Percentiles rank a stretch among this genome's conserved stretches.
Evolutionary conservation across 2,113 vertebrate genomes (phyloP).

Genomic region (Menidia beryllina): DNA sequence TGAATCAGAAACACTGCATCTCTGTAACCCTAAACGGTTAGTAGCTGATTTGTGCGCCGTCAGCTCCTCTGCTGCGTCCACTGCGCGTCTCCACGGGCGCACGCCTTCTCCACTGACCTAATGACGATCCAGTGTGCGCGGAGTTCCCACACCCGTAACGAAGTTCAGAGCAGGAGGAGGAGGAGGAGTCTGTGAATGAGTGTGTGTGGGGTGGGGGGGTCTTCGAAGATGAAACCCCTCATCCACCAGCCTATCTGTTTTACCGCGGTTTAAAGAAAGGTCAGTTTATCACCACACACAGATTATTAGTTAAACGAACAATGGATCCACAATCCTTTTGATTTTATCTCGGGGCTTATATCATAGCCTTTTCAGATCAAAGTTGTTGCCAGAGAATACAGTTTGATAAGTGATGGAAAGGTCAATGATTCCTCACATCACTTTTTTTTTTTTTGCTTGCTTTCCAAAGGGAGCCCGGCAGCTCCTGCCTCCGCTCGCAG

Average conservation of each 20-base stretch:
- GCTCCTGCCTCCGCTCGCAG: background rate
- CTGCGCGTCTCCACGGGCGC: conserved; percentile 34
- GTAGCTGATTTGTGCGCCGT: conserved; percentile 59
- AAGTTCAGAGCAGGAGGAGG: conserved; percentile 64
- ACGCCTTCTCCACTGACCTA: conserved; percentile 69
- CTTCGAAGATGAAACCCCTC: conserved; percentile 14
- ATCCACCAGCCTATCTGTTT: conserved; percentile 29
- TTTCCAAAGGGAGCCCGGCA: background rate
- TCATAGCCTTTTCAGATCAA: conserved; percentile 33
- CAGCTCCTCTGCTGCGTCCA: conserved; percentile 58
- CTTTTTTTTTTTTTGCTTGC: background rate
- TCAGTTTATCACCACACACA: conserved; percentile 21
- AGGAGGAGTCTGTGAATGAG: conserved; percentile 81
- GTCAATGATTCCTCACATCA: conserved; percentile 16
- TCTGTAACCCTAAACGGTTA: conserved; percentile 36
- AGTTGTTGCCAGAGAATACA: background rate
- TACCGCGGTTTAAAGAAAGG: background rate
- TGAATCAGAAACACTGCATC: conserved; percentile 63
- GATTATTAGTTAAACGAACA: conserved; percentile 60
- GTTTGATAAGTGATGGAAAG: conserved; percentile 24
- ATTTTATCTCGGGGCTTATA: conserved; percentile 59
- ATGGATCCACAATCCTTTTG: conserved; percentile 31
- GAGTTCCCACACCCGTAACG: conserved; percentile 77
- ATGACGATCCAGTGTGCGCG: conserved; percentile 66
- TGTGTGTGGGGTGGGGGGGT: conserved; percentile 54